Base-by-base conservation (phyloP, 2,888 invertebrate genomes). In the Rapana venosa region DNA sequence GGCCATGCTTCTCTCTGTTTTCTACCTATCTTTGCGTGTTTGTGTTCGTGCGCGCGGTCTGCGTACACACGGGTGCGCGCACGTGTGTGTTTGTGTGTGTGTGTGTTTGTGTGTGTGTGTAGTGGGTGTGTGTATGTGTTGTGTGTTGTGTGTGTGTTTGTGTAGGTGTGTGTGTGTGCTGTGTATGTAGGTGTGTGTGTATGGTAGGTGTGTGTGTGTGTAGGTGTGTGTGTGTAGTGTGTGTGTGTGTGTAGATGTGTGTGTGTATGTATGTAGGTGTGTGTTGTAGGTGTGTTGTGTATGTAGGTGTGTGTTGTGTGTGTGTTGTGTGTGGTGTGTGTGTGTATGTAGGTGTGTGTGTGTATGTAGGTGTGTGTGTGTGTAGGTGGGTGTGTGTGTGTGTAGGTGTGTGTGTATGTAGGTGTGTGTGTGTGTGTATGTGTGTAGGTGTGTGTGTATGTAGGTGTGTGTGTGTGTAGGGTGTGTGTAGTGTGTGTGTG, bases 281-380 rank as follows among this genome's bases (percentile, higher is more conserved):
- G 66, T 66, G 66, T 66, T 66, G 66, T 66, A 13, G 2, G 66
- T 66, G 66, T 66, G 66, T n/a, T 66, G 66, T 66, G 66, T 66
- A 13, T n/a, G n/a, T n/a, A n/a, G n/a, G n/a, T n/a, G n/a, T n/a
- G n/a, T n/a, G n/a, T n/a, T n/a, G n/a, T n/a, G n/a, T n/a, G n/a
- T n/a, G n/a, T n/a, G n/a, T n/a, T 83, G 83, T 83, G 83, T 83
- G 83, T 83, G 83, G 15, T 85, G 56, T 85, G 56, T 56, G n/a
- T 85, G 35, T 85, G 30, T 32, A 22, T 35, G 66, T 66, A 13
- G 2, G 66, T 66, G 66, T 66, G 66, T 66, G 66, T 66, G 66
- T 66, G 66, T 66, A 13, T 66, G 66, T 66, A 13, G 2, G 66
- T 66, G 66, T 66, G 66, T 66, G 66, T 66, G 66, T 66, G 66